phyloP scores from a whole-genome alignment of 2,113 vertebrate genomes.

The Nibea coibor region DNA sequence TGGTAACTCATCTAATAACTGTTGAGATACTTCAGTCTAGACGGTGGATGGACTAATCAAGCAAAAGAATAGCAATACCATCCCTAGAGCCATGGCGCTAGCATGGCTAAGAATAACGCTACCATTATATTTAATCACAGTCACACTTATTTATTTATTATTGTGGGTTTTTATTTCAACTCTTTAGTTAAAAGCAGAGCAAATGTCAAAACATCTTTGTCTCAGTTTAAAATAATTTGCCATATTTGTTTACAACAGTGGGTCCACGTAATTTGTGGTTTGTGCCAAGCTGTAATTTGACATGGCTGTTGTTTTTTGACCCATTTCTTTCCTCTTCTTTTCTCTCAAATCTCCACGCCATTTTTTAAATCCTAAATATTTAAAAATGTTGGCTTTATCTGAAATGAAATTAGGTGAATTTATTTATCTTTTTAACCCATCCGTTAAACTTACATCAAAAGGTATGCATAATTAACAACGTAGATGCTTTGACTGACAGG shows the following conservation, averaged over 20 bases:
- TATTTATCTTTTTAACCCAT: too few species aligned
- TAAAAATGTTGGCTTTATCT: not conserved
- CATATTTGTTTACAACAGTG: conserved; percentile 24
- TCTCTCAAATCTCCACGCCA: conserved; percentile 1
- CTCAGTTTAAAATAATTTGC: conserved; percentile 26
- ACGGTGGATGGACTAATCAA: not conserved
- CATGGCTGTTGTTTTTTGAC: conserved; percentile 34
- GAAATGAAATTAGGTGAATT: not conserved
- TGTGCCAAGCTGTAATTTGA: conserved; percentile 14
- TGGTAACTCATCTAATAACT: not conserved
- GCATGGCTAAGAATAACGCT: not conserved
- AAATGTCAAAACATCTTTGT: conserved; percentile 8
- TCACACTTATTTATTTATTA: not conserved
- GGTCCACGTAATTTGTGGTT: conserved; percentile 19
- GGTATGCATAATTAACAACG: too few species aligned
- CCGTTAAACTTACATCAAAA: too few species aligned
- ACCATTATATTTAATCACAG: not conserved
- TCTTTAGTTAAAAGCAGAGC: not conserved
- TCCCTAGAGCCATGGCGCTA: not conserved
- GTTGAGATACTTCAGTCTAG: not conserved
- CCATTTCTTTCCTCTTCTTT: not conserved
- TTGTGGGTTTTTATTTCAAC: not conserved
- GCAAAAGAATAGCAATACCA: not conserved
- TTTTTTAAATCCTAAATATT: conserved; percentile 7
- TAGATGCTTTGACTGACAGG: too few species aligned